These are phyloP conservation scores for Lathamus discolor DNA, from an alignment of 2,113 vertebrate genomes.

Conservation along the genomic window DNA sequence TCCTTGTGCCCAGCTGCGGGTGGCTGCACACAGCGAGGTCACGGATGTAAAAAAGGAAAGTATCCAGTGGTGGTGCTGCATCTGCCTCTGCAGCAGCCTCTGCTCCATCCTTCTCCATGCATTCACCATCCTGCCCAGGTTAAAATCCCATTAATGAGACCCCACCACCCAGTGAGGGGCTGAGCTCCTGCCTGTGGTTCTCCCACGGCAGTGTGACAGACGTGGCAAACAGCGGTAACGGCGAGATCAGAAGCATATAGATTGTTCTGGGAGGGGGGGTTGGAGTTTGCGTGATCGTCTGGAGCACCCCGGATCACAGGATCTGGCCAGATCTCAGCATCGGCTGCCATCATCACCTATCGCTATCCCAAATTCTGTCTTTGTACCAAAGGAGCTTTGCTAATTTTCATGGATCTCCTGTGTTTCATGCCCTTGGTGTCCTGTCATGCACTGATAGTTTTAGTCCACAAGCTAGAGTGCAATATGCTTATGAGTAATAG, in stretches of 20 bases:
- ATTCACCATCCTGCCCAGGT: neutral
- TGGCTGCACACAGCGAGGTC: neutral
- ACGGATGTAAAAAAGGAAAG: neutral
- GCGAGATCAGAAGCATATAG: neutral
- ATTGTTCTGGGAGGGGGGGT: neutral
- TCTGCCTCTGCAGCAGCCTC: neutral
- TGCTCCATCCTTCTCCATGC: neutral
- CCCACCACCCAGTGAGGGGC: neutral
- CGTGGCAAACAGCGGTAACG: rapidly evolving
- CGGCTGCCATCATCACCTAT: neutral
- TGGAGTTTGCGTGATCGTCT: neutral
- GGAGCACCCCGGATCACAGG: neutral
- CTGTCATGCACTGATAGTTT: constrained; percentile 65
- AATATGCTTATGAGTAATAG: constrained; percentile 72
- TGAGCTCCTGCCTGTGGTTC: neutral
- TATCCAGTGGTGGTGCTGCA: neutral
- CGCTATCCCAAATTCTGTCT: neutral
- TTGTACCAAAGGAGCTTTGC: neutral
- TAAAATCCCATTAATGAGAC: neutral
- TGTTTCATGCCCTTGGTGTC: constrained; percentile 50
- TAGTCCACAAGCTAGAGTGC: constrained; percentile 61
- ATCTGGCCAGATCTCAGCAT: neutral
- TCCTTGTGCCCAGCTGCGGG: rapidly evolving
- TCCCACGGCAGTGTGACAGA: neutral
- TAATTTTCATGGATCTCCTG: constrained; percentile 52